Conservation (phyloP, 64 coral and sea anemone genomes). For the Actinia equina region DNA sequence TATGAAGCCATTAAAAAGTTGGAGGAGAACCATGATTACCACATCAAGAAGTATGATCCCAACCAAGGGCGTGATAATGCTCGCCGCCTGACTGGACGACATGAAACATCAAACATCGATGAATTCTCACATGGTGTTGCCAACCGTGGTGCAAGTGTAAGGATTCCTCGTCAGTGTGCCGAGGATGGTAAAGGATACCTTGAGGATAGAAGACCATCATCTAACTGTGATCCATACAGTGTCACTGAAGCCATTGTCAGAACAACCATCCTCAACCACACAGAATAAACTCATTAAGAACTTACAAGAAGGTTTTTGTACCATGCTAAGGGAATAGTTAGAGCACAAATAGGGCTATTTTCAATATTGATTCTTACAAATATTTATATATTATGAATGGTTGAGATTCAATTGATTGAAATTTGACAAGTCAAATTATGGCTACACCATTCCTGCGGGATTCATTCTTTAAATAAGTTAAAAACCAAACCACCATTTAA, state of each 20-base stretch:
- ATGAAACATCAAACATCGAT: constrained; percentile 86
- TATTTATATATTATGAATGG: too few species aligned
- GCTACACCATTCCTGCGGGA: neutral
- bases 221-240: constrained; percentile 94
- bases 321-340: neutral
- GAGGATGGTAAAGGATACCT: constrained; percentile 94
- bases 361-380: too few species aligned
- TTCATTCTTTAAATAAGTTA: too few species aligned
- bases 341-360: too few species aligned
- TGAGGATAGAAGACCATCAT: constrained; percentile 91
- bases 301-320: neutral
- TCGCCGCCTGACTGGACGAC: constrained; percentile 76
- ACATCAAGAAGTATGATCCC: constrained; percentile 94
- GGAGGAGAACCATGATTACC: constrained; percentile 67
- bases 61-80: constrained; percentile 89
- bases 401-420: too few species aligned
- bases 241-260: constrained; percentile 93
- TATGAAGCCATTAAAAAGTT: constrained; percentile 83
- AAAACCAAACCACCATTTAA: too few species aligned
- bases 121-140: constrained; percentile 91
- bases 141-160: constrained; percentile 88
- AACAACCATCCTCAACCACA: constrained; percentile 61
- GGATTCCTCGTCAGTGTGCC: constrained; percentile 97
- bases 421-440: neutral
- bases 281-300: neutral